Base-by-base conservation (phyloP, 2,888 invertebrate genomes). In the Apotomis turbidana region DNA sequence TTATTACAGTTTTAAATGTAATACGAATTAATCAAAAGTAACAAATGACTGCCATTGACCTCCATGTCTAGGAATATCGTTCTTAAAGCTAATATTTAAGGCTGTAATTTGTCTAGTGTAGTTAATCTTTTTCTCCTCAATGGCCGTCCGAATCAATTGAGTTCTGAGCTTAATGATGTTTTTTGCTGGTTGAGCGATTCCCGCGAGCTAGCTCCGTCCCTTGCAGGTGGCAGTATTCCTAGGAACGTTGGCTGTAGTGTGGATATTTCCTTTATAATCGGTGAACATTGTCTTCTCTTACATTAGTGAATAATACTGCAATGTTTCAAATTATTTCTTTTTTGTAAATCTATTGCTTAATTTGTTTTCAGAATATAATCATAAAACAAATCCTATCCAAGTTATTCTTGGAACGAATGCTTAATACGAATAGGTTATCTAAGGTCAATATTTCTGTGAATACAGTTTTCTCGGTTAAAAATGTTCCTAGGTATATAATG, bases 141-240 rank as follows among this genome's bases (percentile, higher is more conserved):
- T 70, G 66, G 61, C 68, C 61, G 41, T 51, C 57, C 57, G 58
- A 67, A 67, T 74, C 71, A 69, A 74, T 71, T 76, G 63, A 68
- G 58, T 72, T 62, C 44, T 70, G 64, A n/a, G 71, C 36, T 81
- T 82, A 81, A 83, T 79, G 77, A 74, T 78, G 77, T 86, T 88
- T 89, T 88, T 87, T 87, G 83, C 78, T 74, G 66, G 46, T 70
- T 2, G 55, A 69, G 80, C 81, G 79, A 83, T 89, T 88, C 88
- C 87, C 85, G 85, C 83, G 80, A 85, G 80, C 78, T 78, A 76
- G 77, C 78, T 78, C 82, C 79, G 85, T 87, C 84, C 83, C 84
- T 83, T 79, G 80, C 80, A 74, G 78, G 79, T 77, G 76, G 81
- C 81, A 82, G 84, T 85, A 83, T 77, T 78, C 79, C 78, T 80